A percentile compares a stretch with the other conserved stretches of the same genome.
Evolutionary conservation across 2,797 vertebrate genomes (phyloP).

Genomic region (Phyllotis vaccarum): DNA sequence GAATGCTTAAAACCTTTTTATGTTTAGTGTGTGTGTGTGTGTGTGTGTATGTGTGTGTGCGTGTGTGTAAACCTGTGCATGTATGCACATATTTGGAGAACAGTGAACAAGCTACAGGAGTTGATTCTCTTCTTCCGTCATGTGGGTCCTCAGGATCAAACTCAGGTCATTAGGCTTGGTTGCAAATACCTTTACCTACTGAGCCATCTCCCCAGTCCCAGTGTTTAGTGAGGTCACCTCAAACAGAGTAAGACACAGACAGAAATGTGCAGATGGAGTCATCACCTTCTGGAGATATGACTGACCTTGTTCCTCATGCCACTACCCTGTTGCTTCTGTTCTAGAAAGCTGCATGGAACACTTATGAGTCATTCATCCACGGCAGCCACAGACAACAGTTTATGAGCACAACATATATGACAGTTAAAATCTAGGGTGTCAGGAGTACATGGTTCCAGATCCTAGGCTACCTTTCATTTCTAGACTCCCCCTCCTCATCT

Average conservation of each 20-base stretch:
- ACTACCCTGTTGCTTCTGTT: not conserved
- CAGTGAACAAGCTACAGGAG: not conserved
- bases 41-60: not conserved
- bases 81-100: not conserved
- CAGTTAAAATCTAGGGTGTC: not conserved
- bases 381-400: not conserved
- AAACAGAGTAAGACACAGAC: not conserved
- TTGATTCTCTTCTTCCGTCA: not conserved
- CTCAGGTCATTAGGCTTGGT: not conserved
- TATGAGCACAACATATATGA: not conserved
- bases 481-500: constrained; percentile 7
- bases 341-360: not conserved
- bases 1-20: constrained; percentile 7
- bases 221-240: not conserved
- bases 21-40: not conserved
- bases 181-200: not conserved
- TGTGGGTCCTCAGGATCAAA: not conserved
- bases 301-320: not conserved
- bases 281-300: not conserved
- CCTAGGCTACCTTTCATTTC: not conserved
- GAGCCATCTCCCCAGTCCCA: not conserved
- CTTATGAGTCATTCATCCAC: not conserved
- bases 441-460: not conserved
- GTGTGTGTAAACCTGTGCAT: not conserved
- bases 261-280: constrained; percentile 1